Conservation (phyloP, 2,797 vertebrate species). For the Astyanax mexicanus region DNA sequence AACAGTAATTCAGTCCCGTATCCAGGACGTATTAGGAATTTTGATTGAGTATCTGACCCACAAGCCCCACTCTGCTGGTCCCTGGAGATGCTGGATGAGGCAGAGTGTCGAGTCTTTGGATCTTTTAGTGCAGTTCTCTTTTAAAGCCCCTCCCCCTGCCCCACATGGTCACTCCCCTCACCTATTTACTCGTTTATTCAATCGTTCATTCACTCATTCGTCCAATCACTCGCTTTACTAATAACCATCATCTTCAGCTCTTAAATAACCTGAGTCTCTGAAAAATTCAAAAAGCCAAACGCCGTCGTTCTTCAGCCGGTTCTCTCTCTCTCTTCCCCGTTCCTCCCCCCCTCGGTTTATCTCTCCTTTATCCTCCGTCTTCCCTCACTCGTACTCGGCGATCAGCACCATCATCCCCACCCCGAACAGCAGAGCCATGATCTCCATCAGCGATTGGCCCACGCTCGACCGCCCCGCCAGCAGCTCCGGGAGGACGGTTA, state of each 20-base stretch:
- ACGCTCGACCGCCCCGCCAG: constrained; percentile 84
- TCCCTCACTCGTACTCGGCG: constrained; percentile 86
- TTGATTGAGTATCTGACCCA: not conserved
- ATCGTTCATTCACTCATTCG: no score
- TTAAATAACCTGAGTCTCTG: not conserved
- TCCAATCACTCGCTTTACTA: no score
- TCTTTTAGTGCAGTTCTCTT: constrained; percentile 29
- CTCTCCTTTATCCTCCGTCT: not conserved
- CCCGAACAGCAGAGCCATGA: constrained; percentile 85
- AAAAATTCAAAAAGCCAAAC: not conserved
- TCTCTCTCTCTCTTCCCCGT: not conserved
- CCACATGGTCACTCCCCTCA: not conserved
- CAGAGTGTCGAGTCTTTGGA: not conserved
- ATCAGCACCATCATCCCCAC: constrained; percentile 93
- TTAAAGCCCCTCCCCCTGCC: constrained; percentile 1
- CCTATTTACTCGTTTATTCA: not conserved
- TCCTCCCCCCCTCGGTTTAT: not conserved
- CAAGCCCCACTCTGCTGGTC: not conserved
- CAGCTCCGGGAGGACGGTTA: constrained; percentile 90
- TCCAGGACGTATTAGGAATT: not conserved
- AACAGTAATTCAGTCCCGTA: not conserved
- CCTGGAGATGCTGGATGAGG: not conserved
- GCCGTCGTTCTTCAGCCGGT: not conserved
- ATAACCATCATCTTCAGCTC: no score
- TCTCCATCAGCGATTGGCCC: constrained; percentile 86